Conservation (phyloP, 1,140 invertebrate species). For the Antheraea pernyi region DNA sequence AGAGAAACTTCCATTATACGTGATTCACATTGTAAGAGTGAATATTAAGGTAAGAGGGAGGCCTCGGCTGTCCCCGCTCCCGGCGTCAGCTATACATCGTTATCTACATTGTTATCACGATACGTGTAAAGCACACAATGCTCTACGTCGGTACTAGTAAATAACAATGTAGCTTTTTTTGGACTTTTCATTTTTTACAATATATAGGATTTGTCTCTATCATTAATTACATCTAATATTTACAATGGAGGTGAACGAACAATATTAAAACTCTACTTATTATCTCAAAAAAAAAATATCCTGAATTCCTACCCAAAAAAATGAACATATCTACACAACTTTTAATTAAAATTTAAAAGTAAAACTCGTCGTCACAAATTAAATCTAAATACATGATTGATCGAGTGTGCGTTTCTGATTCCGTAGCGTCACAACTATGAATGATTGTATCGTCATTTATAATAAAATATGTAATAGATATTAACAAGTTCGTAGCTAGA, state of each 20-base stretch:
- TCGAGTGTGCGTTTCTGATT: conserved; percentile 50
- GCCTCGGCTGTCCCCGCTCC: too few species aligned
- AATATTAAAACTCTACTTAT: conserved; percentile 74
- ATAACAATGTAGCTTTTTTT: conserved; percentile 77
- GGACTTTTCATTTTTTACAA: conserved; percentile 77
- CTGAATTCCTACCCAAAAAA: conserved; percentile 67
- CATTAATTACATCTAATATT: conserved; percentile 79
- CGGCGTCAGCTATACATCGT: conserved; percentile 60
- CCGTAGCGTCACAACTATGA: conserved; percentile 16
- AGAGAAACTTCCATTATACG: neutral
- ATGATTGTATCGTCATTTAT: conserved; percentile 11
- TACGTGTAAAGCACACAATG: conserved; percentile 52
- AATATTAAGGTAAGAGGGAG: too few species aligned
- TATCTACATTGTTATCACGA: conserved; percentile 64
- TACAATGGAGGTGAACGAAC: conserved; percentile 78
- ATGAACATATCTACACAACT: conserved; percentile 76
- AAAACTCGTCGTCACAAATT: conserved; percentile 68
- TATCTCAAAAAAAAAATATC: conserved; percentile 71
- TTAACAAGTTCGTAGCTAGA: neutral
- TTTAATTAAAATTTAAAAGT: conserved; percentile 72
- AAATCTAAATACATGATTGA: conserved; percentile 63
- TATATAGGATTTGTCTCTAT: conserved; percentile 78
- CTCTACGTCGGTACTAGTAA: conserved; percentile 50
- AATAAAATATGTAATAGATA: neutral
- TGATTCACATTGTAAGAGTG: conserved; percentile 14